Evolutionary conservation across 2,888 invertebrate species (phyloP).

Genomic region (Tridacna gigas): DNA sequence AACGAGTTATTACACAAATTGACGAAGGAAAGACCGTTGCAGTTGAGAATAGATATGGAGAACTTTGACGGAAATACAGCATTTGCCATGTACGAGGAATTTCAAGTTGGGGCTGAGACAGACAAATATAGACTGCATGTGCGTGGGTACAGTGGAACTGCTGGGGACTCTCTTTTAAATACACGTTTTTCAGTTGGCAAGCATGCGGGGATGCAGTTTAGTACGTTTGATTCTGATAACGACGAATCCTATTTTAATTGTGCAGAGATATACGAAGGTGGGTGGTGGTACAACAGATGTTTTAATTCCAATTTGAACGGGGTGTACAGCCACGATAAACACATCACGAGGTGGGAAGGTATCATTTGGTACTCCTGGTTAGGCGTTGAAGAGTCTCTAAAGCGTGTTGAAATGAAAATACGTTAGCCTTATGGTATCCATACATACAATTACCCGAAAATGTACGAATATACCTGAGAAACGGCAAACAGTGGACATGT

Average conservation of each 20-base stretch:
- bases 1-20: too few relatives aligned
- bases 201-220: constrained; percentile 94
- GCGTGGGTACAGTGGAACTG: constrained; percentile 92
- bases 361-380: background rate
- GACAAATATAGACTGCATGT: constrained; percentile 91
- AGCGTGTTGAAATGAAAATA: background rate
- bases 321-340: constrained; percentile 61
- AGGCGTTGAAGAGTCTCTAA: background rate
- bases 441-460: too few relatives aligned
- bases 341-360: background rate
- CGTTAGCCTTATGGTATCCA: too few relatives aligned
- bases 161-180: constrained; percentile 91
- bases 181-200: constrained; percentile 89
- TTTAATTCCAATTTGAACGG: constrained; percentile 83
- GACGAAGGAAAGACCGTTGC: too few relatives aligned
- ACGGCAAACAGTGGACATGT: background rate
- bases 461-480: too few relatives aligned
- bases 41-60: too few relatives aligned
- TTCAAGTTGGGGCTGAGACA: constrained; percentile 89
- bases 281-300: constrained; percentile 84
- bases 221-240: constrained; percentile 94
- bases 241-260: constrained; percentile 87
- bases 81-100: constrained; percentile 86
- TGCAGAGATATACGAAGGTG: constrained; percentile 81
- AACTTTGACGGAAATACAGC: too few relatives aligned